A percentile compares a stretch with the other conserved stretches of the same genome.
Conservation (phyloP, 2,113 vertebrate species). For the Pteruthius melanotis region DNA sequence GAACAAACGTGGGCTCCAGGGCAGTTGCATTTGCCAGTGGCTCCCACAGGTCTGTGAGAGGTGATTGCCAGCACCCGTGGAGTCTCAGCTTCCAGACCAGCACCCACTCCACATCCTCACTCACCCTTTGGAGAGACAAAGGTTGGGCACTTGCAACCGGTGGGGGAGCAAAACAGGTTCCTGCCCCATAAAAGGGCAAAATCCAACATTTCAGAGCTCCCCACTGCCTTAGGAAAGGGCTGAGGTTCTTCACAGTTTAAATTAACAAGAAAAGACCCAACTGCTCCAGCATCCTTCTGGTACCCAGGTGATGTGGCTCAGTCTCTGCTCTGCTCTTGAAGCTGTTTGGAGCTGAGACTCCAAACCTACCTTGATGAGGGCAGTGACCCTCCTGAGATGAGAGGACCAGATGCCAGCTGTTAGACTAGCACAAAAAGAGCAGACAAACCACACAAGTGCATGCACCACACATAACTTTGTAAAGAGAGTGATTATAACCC, state of each 20-base stretch:
- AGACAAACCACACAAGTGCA: not conserved
- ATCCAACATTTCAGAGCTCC: not conserved
- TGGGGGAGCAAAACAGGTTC: not conserved
- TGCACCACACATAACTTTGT: not conserved
- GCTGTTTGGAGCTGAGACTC: not conserved
- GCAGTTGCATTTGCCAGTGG: not conserved
- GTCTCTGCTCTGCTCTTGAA: not conserved
- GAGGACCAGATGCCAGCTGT: not conserved
- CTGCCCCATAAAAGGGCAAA: not conserved
- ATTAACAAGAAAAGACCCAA: not conserved
- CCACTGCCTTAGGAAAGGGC: not conserved
- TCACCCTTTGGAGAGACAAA: rapidly evolving
- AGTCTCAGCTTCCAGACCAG: not conserved
- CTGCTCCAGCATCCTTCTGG: not conserved
- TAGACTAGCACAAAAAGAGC: not conserved
- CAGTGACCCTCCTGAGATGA: not conserved
- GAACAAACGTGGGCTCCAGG: rapidly evolving
- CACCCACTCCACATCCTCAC: not conserved
- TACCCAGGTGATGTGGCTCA: not conserved
- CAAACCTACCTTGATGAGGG: not conserved
- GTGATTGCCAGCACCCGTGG: rapidly evolving
- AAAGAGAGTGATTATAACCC: not conserved
- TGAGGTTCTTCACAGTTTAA: not conserved
- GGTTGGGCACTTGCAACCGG: rapidly evolving
- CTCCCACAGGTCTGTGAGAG: not conserved